A percentile compares a stretch with the other conserved stretches of the same genome.
Conservation (phyloP, 2,113 vertebrate species). For the Apteryx owenii region DNA sequence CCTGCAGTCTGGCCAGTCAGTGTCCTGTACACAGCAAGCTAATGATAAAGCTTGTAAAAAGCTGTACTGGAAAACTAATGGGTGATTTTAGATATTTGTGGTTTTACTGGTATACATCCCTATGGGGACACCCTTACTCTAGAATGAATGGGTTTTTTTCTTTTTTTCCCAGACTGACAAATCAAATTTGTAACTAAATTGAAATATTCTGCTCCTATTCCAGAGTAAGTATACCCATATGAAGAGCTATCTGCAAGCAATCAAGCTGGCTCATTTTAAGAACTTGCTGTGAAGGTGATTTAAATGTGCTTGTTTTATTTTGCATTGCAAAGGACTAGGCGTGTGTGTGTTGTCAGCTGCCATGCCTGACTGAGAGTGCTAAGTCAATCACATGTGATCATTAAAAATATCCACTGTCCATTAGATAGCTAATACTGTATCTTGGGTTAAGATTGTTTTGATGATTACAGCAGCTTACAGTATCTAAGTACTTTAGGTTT, state of each 20-base stretch:
- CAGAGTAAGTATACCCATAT: neutral
- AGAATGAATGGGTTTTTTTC: neutral
- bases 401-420: neutral
- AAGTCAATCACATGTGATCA: neutral
- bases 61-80: neutral
- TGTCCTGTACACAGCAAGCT: neutral
- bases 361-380: neutral
- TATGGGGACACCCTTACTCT: neutral
- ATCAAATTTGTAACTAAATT: constrained; percentile 4
- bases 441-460: neutral
- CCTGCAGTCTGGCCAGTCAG: neutral
- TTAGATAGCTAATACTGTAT: neutral
- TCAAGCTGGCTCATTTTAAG: neutral
- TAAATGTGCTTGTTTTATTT: neutral
- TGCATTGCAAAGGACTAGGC: neutral
- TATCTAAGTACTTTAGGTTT: neutral
- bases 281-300: neutral
- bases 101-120: neutral
- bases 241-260: neutral
- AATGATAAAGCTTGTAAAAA: neutral
- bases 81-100: constrained; percentile 2
- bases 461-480: neutral
- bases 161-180: neutral
- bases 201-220: constrained; percentile 4
- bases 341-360: neutral